Percentiles rank a stretch among this genome's conserved stretches.
Evolutionary conservation across 2,888 invertebrate genomes (phyloP).

Genomic region (Morpho achilles): DNA sequence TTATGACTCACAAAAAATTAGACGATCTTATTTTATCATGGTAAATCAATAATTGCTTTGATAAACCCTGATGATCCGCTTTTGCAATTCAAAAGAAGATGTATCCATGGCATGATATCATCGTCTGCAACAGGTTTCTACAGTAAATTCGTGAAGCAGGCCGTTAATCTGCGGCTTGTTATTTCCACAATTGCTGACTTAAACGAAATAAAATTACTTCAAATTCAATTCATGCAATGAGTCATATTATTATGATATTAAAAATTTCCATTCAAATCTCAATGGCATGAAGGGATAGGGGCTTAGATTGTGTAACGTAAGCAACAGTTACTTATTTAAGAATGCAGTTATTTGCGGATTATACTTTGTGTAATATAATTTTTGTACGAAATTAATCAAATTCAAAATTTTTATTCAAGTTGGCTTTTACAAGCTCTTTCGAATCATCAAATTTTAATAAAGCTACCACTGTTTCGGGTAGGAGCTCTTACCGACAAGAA

Average conservation of each 20-base stretch:
- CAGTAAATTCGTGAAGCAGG: constrained; percentile 18
- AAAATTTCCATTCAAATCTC: constrained; percentile 7
- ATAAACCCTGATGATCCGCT: constrained; percentile 10
- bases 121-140: constrained; percentile 12
- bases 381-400: not conserved
- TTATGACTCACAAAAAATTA: constrained; percentile 4
- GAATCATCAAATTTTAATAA: no score
- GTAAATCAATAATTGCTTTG: constrained; percentile 7
- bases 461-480: no score
- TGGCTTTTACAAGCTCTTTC: no score
- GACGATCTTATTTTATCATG: constrained; percentile 3
- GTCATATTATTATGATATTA: constrained; percentile 9
- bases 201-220: constrained; percentile 10
- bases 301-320: not conserved
- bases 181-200: constrained; percentile 6
- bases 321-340: no score
- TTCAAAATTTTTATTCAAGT: not conserved
- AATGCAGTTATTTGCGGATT: no score
- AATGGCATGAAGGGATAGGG: constrained; percentile 1
- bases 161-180: constrained; percentile 8
- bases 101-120: constrained; percentile 20
- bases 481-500: no score
- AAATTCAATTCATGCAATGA: not conserved
- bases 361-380: no score
- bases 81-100: constrained; percentile 14